Base-by-base conservation (phyloP, 2,113 vertebrate genomes). In the Cebidichthys violaceus region DNA sequence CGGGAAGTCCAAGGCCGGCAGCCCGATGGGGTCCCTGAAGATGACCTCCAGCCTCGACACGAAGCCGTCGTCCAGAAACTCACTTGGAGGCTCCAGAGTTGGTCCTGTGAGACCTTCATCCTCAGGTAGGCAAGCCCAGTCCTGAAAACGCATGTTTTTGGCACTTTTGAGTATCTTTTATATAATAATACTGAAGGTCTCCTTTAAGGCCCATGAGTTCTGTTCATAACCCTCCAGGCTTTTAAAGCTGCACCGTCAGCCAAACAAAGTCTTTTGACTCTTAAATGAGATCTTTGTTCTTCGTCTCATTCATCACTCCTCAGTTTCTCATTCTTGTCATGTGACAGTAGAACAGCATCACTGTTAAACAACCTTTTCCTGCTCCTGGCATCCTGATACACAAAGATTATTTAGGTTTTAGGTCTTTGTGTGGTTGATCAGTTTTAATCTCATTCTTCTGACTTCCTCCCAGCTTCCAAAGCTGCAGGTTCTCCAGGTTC, bases 1-100 rank as follows among this genome's bases (percentile, higher is more conserved):
- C 5, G 47, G 80, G 24, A 97, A 94, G 85, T 33, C 81, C n/a
- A 97, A 88, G 84, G 20, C 68, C 0, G 82, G 82, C 6, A 81
- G 65, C 35, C 60, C 90, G 6, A 68, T 61, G 1, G 90, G 90
- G 31, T 78, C 88, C 0, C 60, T 88, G 35, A 92, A 91, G 85
- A 77, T 61, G 0, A 75, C 64, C 0, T 83, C 94, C 55, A 92
- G 74, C 70, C 82, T 94, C 0, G 93, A 95, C 39, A 75, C 74
- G 0, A 94, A 90, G 70, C 83, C 90, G 0, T 77, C 90, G 1
- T 66, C 83, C 8, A 80, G 91, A 17, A 92, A 45, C 71, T 87
- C 85, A 17, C 77, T 85, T 0, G 79, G 91, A 33, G 92, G 89
- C 31, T 88, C 92, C 29, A 93, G 86, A 64, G 69, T 84, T 0